Percentiles rank a stretch among this genome's conserved stretches.
Conservation (phyloP, 2,113 vertebrate species). For the Cervus canadensis region DNA sequence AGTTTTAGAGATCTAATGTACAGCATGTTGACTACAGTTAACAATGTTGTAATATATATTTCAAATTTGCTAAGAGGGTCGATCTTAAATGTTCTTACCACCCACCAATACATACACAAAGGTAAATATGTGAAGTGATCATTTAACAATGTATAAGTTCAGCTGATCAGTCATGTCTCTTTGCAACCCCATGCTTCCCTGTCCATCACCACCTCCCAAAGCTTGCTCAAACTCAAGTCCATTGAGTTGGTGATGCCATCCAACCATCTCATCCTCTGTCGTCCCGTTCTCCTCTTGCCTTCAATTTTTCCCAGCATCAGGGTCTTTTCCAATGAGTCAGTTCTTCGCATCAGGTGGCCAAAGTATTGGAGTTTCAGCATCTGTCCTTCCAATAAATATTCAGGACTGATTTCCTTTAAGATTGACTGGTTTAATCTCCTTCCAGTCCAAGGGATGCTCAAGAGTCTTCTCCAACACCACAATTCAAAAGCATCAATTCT, state of each 20-base stretch:
- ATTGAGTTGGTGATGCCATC: neutral
- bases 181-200: neutral
- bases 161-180: neutral
- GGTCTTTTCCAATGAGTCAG: neutral
- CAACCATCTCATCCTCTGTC: neutral
- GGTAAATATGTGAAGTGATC: neutral
- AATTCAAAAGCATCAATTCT: neutral
- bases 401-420: neutral
- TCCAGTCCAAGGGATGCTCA: neutral
- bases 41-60: neutral
- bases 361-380: neutral
- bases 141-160: neutral
- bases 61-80: neutral
- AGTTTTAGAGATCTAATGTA: neutral
- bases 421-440: neutral
- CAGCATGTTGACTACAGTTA: neutral
- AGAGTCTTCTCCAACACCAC: neutral
- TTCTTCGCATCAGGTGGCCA: neutral
- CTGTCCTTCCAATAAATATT: neutral
- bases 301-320: neutral
- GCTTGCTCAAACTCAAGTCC: neutral
- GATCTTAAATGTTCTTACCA: neutral
- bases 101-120: neutral
- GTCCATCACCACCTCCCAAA: neutral
- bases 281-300: neutral